Conservation (phyloP, 2,113 vertebrate species). For the Anarhynchus alexandrinus region DNA sequence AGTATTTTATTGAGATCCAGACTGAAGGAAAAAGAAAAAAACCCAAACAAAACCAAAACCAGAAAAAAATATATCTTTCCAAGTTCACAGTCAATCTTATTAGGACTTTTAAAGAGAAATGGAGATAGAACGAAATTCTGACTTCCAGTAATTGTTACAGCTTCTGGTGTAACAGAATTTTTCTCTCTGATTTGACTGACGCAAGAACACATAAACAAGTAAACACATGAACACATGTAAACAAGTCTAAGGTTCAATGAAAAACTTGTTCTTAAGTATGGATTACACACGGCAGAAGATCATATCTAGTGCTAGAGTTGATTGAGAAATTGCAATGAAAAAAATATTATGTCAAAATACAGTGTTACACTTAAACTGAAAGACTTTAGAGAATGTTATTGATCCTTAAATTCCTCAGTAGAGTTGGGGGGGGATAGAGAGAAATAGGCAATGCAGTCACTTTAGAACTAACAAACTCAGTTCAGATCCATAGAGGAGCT, state of each 20-base stretch:
- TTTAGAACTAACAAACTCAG: background rate
- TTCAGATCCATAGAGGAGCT: accelerated
- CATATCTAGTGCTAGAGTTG: background rate
- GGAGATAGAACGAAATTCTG: background rate
- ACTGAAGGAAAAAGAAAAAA: background rate
- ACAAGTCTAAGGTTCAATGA: background rate
- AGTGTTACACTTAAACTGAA: background rate
- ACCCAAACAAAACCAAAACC: background rate
- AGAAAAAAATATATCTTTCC: background rate
- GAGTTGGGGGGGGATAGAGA: accelerated
- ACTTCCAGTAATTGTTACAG: background rate
- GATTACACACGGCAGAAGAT: background rate
- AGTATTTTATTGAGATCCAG: background rate
- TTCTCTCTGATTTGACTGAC: background rate
- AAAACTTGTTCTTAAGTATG: background rate
- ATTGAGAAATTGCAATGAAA: background rate
- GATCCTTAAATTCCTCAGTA: background rate
- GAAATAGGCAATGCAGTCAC: background rate
- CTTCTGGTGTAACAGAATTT: background rate
- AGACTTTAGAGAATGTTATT: background rate
- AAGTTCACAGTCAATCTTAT: background rate
- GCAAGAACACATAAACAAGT: background rate
- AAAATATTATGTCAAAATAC: accelerated
- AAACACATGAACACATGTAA: accelerated
- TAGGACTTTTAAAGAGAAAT: background rate